Conservation (phyloP, 1,140 invertebrate genomes). For the Stenopsyche tienmushanensis region DNA sequence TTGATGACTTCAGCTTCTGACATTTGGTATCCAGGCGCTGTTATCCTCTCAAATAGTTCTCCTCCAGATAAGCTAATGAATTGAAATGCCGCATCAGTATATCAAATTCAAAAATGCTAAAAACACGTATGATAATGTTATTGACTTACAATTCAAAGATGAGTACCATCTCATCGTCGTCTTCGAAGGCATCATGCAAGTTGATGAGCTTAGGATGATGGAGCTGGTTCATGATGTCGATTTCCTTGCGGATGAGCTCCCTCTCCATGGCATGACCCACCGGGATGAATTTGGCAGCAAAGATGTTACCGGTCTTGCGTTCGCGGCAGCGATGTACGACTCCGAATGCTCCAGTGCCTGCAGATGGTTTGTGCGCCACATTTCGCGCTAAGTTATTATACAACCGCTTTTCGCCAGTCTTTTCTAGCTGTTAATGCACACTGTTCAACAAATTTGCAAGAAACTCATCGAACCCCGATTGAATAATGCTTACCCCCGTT, state of each 20-base stretch:
- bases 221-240: constrained; percentile 98
- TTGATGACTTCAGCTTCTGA: constrained; percentile 99
- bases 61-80: constrained; percentile 88
- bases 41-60: constrained; percentile 97
- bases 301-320: constrained; percentile 92
- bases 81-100: constrained; percentile 28
- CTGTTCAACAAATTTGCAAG: not conserved
- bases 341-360: constrained; percentile 94
- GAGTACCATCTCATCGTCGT: constrained; percentile 98
- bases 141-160: constrained; percentile 96
- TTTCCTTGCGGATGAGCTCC: constrained; percentile 95
- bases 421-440: not conserved
- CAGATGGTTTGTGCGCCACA: constrained; percentile 42
- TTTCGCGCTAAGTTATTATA: constrained; percentile 19
- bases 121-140: not conserved
- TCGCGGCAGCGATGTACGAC: constrained; percentile 98
- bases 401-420: constrained; percentile 20
- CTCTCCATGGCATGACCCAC: constrained; percentile 95
- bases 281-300: constrained; percentile 99
- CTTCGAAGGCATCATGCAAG: constrained; percentile 98
- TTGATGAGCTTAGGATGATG: constrained; percentile 98
- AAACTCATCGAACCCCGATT: too few relatives aligned
- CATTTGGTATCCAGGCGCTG: constrained; percentile 96
- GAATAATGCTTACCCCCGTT: too few relatives aligned
- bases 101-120: not conserved